Percentiles rank a stretch among this genome's conserved stretches.
These are phyloP conservation scores for Willisornis vidua DNA, from an alignment of 2,113 vertebrate genomes.

Conservation along the genomic window DNA sequence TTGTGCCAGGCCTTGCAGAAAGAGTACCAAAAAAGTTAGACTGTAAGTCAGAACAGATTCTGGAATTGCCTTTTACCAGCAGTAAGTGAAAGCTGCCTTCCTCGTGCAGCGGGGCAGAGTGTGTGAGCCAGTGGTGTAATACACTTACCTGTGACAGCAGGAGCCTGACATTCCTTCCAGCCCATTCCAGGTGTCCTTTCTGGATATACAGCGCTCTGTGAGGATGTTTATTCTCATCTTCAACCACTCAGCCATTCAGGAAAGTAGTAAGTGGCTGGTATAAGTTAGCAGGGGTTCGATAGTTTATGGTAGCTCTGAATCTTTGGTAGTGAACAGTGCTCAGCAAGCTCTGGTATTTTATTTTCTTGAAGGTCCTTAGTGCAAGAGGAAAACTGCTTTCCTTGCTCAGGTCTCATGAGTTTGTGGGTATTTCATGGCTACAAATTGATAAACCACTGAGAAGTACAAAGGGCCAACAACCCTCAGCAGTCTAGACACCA, in stretches of 20 bases:
- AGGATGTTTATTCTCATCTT: neutral
- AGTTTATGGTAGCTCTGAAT: neutral
- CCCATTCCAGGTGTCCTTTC: neutral
- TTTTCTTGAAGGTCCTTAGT: neutral
- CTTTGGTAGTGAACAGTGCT: neutral
- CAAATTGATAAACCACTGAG: neutral
- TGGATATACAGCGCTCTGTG: neutral
- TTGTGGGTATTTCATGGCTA: neutral
- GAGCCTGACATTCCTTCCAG: neutral
- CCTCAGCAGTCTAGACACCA: neutral
- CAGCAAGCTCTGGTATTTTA: neutral
- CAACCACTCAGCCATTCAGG: neutral
- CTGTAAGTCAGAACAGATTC: neutral
- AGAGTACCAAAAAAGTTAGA: neutral
- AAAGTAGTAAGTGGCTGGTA: neutral
- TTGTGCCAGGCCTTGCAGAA: neutral
- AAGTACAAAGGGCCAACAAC: neutral
- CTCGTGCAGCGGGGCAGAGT: neutral
- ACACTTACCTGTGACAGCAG: neutral
- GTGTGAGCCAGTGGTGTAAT: neutral
- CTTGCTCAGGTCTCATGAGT: neutral
- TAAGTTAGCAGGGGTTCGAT: neutral
- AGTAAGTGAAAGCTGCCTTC: neutral
- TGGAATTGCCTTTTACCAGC: neutral
- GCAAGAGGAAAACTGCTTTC: neutral